A percentile compares a stretch with the other conserved stretches of the same genome.
Conservation (phyloP, 2,113 vertebrate species). For the Plestiodon gilberti region DNA sequence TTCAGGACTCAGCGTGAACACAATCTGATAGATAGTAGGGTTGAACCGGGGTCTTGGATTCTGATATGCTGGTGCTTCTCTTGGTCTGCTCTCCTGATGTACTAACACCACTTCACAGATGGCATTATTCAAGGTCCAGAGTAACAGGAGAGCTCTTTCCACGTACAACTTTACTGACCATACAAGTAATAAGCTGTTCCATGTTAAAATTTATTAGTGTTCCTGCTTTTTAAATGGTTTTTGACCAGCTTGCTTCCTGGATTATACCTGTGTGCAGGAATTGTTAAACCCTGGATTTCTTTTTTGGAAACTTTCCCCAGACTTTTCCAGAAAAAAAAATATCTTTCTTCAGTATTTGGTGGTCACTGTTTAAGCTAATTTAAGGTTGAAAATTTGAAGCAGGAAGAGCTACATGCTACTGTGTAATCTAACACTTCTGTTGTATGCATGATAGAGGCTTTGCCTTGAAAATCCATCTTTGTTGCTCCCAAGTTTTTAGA, state of each 20-base stretch:
- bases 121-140: not conserved
- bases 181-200: not conserved
- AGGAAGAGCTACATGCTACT: not conserved
- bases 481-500: not conserved
- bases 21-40: not conserved
- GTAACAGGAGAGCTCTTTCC: not conserved
- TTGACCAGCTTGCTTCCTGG: not conserved
- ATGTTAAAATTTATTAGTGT: not conserved
- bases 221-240: not conserved
- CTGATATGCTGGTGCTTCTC: not conserved
- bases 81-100: not conserved
- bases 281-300: not conserved
- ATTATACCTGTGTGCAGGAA: too few relatives aligned
- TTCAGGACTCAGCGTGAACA: not conserved
- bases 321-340: not conserved
- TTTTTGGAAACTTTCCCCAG: not conserved
- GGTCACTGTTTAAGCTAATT: not conserved
- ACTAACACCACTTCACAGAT: not conserved
- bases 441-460: not conserved
- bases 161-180: not conserved
- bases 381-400: not conserved
- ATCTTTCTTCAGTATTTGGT: not conserved
- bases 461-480: not conserved
- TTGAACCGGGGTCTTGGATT: not conserved
- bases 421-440: not conserved